Evolutionary conservation across 2,888 invertebrate species (phyloP).

Genomic region (Rhamnusium bicolor): DNA sequence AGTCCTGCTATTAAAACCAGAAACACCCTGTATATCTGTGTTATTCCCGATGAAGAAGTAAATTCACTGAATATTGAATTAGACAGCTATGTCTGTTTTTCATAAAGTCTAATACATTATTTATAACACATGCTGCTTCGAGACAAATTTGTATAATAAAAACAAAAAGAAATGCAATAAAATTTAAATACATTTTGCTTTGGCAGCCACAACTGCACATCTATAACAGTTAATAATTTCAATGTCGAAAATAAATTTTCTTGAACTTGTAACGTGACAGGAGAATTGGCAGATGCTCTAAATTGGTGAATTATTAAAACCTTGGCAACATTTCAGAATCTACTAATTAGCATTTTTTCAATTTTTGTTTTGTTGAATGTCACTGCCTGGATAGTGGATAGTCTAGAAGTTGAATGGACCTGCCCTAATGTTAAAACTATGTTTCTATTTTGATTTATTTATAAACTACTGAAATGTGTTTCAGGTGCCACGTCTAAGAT

Average conservation of each 20-base stretch:
- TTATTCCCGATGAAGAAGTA: too few relatives aligned
- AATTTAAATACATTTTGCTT: conserved; percentile 5
- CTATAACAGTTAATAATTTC: conserved; percentile 12
- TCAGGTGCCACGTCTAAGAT: neutral
- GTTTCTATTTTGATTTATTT: conserved; percentile 6
- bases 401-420: conserved; percentile 23
- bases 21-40: too few relatives aligned
- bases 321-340: conserved; percentile 19
- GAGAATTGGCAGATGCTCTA: conserved; percentile 1
- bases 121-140: neutral
- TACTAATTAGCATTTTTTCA: conserved; percentile 9
- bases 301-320: conserved; percentile 22
- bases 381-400: conserved; percentile 22
- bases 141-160: neutral
- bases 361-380: conserved; percentile 26
- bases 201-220: neutral
- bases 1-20: too few relatives aligned
- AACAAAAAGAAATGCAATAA: neutral
- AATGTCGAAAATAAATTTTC: conserved; percentile 20
- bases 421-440: neutral
- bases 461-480: neutral
- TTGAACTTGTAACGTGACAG: conserved; percentile 12
- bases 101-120: neutral
- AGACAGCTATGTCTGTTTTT: too few relatives aligned
- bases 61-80: too few relatives aligned